Conservation (phyloP, 1,140 invertebrate genomes). For the Stenopsyche tienmushanensis region DNA sequence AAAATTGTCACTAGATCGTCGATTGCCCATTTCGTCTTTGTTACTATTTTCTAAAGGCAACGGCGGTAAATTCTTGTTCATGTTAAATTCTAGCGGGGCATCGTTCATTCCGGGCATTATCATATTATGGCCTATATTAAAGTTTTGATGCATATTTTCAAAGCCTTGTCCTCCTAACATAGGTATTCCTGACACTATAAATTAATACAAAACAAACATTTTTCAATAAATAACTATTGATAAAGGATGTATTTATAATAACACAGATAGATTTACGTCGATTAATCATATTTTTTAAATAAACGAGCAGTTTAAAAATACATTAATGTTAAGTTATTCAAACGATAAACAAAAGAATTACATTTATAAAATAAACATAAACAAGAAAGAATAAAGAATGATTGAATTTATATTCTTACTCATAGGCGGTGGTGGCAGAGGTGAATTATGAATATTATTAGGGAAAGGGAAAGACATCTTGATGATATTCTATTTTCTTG, state of each 20-base stretch:
- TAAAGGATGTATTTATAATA: background rate
- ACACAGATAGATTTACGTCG: background rate
- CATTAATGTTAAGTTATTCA: too few species aligned
- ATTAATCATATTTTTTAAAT: background rate
- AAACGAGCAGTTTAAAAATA: background rate
- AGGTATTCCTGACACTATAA: constrained; percentile 37
- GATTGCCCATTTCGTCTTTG: constrained; percentile 42
- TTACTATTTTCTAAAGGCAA: constrained; percentile 47
- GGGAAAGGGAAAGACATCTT: constrained; percentile 31
- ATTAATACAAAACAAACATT: background rate
- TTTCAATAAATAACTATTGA: background rate
- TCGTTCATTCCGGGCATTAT: constrained; percentile 63
- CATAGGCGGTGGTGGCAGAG: constrained; percentile 27
- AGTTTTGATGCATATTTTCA: constrained; percentile 36
- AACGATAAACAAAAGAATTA: background rate
- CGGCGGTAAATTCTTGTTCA: constrained; percentile 56
- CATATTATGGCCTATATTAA: constrained; percentile 36
- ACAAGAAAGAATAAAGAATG: background rate
- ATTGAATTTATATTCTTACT: constrained; percentile 14
- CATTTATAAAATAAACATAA: background rate
- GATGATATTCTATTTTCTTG: too few species aligned
- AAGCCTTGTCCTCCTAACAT: constrained; percentile 27
- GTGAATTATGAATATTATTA: constrained; percentile 20
- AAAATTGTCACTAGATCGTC: constrained; percentile 28
- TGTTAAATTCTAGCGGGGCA: constrained; percentile 66